phyloP scores from a whole-genome alignment of 2,888 invertebrate species.

The Tetranychus truncatus region DNA sequence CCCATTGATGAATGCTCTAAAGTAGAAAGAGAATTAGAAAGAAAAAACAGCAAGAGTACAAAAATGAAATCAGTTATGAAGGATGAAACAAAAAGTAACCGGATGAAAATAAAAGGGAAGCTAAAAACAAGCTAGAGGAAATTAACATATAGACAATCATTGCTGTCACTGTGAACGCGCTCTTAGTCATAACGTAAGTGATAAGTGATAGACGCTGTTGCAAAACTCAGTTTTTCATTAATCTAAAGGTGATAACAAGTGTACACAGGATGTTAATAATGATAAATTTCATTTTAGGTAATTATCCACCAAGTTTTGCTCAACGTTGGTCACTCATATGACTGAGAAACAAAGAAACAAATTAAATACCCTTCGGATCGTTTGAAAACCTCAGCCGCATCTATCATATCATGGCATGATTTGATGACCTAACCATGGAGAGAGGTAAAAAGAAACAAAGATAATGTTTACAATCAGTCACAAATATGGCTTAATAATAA shows the following conservation, averaged over 20 bases:
- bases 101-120: neutral
- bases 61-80: neutral
- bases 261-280: neutral
- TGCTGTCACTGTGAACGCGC: neutral
- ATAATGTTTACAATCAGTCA: neutral
- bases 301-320: slow-evolving; percentile 37
- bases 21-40: slow-evolving; percentile 38
- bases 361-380: slow-evolving; percentile 39
- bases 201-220: neutral
- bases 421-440: slow-evolving; percentile 45
- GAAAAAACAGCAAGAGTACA: neutral
- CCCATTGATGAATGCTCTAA: slow-evolving; percentile 46
- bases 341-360: neutral
- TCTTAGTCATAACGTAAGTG: neutral
- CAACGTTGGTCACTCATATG: neutral
- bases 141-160: neutral
- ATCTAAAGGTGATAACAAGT: neutral
- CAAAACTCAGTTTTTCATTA: neutral
- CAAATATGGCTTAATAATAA: neutral
- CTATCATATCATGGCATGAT: slow-evolving; percentile 70
- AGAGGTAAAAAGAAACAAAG: neutral
- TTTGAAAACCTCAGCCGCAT: slow-evolving; percentile 75
- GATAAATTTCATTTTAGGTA: neutral
- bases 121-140: neutral
- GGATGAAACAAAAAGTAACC: neutral